Percentiles rank a stretch among this genome's conserved stretches.
phyloP scores from a whole-genome alignment of 2,113 vertebrate genomes.

The Salvelinus sp. region DNA sequence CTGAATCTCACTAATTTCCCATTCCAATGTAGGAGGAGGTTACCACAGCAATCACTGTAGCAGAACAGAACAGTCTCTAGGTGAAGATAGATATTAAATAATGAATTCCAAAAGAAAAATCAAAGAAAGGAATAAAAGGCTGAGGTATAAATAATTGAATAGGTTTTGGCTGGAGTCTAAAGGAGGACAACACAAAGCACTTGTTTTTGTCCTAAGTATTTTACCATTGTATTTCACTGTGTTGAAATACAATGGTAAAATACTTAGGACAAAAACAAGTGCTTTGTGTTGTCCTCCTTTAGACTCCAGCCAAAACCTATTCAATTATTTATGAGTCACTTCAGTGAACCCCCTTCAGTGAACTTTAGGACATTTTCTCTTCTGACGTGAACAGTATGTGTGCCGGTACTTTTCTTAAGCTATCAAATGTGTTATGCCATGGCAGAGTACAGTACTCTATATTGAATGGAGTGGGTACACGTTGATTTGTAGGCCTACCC shows the following conservation, averaged over 20 bases:
- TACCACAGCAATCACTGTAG: neutral
- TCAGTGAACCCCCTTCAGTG: neutral
- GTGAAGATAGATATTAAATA: conserved; percentile 51
- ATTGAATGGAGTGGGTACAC: neutral
- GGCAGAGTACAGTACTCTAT: too few species aligned
- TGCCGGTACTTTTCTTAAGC: too few species aligned
- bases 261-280: conserved; percentile 35
- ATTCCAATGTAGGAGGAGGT: neutral
- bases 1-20: neutral
- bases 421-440: too few species aligned
- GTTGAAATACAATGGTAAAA: neutral
- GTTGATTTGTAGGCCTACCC: neutral
- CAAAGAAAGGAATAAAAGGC: conserved; percentile 51
- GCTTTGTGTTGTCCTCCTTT: conserved; percentile 36
- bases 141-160: conserved; percentile 58
- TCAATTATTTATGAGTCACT: conserved; percentile 53
- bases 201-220: conserved; percentile 33
- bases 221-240: neutral
- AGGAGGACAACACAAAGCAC: conserved; percentile 37
- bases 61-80: conserved; percentile 9
- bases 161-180: conserved; percentile 36
- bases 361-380: too few species aligned
- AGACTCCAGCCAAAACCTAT: conserved; percentile 37
- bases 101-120: conserved; percentile 54
- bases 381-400: too few species aligned